Evolutionary conservation across 2,113 vertebrate genomes (phyloP).

Genomic region (Cyprinodon brontotheroides): DNA sequence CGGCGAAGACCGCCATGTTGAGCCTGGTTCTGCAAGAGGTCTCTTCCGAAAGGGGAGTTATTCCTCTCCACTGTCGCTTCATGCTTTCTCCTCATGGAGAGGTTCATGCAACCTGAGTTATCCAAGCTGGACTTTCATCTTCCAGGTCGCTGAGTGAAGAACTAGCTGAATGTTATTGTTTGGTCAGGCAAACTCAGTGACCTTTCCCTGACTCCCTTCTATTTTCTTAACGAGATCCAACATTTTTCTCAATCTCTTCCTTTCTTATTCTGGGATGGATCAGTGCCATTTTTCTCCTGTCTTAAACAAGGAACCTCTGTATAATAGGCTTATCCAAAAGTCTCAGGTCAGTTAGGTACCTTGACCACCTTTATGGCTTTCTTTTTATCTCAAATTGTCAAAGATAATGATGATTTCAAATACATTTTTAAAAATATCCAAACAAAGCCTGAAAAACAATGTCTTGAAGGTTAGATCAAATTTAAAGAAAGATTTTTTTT

Average conservation of each 20-base stretch:
- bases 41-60: too few species aligned
- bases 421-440: not conserved
- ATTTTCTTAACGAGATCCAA: conserved; percentile 36
- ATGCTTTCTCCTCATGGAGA: too few species aligned
- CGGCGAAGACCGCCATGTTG: too few species aligned
- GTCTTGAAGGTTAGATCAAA: not conserved
- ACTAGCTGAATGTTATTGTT: conserved; percentile 52
- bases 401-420: not conserved
- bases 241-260: conserved; percentile 8
- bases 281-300: conserved; percentile 48
- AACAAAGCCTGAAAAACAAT: too few species aligned
- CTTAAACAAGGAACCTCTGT: conserved; percentile 68
- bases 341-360: conserved; percentile 37
- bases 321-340: conserved; percentile 56
- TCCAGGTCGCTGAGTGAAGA: too few species aligned
- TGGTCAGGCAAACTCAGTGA: conserved; percentile 45
- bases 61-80: too few species aligned
- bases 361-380: conserved; percentile 31
- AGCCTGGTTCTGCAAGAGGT: too few species aligned
- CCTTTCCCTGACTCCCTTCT: conserved; percentile 55
- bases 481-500: not conserved
- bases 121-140: too few species aligned
- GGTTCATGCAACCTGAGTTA: too few species aligned
- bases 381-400: conserved; percentile 27
- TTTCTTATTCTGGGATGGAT: conserved; percentile 26